Percentiles rank a stretch among this genome's conserved stretches.
Conservation (phyloP, 2,113 vertebrate species). For the Gymnogyps californianus region DNA sequence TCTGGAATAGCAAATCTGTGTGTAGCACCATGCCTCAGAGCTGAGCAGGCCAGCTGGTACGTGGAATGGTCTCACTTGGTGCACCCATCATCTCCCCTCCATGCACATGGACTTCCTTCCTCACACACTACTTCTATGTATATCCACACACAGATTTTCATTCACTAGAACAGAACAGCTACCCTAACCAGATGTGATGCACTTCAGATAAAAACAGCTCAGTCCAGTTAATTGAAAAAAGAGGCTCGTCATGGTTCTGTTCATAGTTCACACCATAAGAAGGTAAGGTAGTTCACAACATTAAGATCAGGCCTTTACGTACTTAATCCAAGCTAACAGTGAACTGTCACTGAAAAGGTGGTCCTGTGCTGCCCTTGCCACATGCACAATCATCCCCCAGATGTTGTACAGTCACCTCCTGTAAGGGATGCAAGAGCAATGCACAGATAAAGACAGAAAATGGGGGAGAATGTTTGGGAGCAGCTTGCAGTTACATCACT, state of each 20-base stretch:
- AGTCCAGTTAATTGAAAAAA: neutral
- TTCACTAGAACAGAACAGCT: neutral
- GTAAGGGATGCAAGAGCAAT: neutral
- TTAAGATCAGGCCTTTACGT: neutral
- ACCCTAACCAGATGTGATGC: neutral
- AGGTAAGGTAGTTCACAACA: neutral
- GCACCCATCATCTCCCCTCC: fast-evolving
- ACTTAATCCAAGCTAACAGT: neutral
- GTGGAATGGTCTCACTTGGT: neutral
- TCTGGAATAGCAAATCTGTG: neutral
- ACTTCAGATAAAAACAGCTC: neutral
- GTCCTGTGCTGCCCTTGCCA: neutral
- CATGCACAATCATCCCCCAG: no score
- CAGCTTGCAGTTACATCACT: neutral
- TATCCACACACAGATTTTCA: neutral
- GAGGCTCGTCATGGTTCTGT: neutral
- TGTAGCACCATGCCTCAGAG: neutral
- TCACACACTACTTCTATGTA: fast-evolving
- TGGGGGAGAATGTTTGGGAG: neutral
- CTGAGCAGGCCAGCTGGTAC: neutral
- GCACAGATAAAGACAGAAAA: neutral
- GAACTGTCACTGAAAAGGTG: neutral
- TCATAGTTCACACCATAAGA: neutral
- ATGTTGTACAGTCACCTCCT: neutral
- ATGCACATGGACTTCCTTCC: fast-evolving